Conservation (phyloP, 2,113 vertebrate species). For the Halichoerus grypus region DNA sequence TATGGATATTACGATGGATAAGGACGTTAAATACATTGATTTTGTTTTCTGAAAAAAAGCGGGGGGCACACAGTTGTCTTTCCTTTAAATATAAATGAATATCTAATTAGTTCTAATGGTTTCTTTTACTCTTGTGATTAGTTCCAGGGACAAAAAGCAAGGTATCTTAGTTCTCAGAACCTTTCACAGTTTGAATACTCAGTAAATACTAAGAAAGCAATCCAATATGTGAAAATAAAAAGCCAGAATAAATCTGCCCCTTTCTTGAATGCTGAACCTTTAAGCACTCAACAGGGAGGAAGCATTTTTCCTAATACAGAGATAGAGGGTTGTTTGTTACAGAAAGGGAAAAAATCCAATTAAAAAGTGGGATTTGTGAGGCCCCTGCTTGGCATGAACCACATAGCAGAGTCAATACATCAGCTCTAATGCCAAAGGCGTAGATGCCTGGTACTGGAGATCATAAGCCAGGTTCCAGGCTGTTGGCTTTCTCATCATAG, state of each 20-base stretch:
- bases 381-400: conserved; percentile 60
- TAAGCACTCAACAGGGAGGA: conserved; percentile 70
- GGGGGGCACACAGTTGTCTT: background rate
- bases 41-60: background rate
- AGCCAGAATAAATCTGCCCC: conserved; percentile 56
- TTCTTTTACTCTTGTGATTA: conserved; percentile 35
- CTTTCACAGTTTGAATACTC: conserved; percentile 41
- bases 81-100: conserved; percentile 60
- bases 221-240: conserved; percentile 63
- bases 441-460: conserved; percentile 56
- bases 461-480: conserved; percentile 64
- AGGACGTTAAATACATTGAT: background rate
- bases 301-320: conserved; percentile 72
- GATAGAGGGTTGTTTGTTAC: conserved; percentile 65
- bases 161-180: conserved; percentile 19
- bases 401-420: conserved; percentile 38
- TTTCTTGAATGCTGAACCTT: conserved; percentile 55
- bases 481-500: conserved; percentile 56
- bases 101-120: conserved; percentile 11
- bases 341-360: conserved; percentile 75
- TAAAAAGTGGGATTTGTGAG: conserved; percentile 83
- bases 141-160: background rate
- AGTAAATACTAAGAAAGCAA: conserved; percentile 52
- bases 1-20: background rate
- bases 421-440: conserved; percentile 64